Evolutionary conservation across 2,888 invertebrate species (phyloP).

Genomic region (Diadromus collaris): DNA sequence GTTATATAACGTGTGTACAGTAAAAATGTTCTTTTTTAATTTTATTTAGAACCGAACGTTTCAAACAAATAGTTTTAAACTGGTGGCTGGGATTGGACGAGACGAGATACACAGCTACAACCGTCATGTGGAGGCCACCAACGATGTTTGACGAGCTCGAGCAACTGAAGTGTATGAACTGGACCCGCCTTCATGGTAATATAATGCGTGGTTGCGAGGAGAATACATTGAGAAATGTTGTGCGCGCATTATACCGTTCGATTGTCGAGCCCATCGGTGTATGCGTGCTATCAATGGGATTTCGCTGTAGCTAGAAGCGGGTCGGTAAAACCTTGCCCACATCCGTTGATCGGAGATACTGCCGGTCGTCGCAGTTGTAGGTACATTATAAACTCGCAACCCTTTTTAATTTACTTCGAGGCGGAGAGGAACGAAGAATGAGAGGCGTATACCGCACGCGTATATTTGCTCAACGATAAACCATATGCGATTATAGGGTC

Average conservation of each 20-base stretch:
- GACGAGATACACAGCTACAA: background rate
- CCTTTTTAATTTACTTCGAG: constrained; percentile 64
- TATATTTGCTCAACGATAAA: constrained; percentile 60
- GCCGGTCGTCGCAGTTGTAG: constrained; percentile 58
- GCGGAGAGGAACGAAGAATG: constrained; percentile 40
- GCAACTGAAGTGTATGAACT: constrained; percentile 29
- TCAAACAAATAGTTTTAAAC: background rate
- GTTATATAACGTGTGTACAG: background rate
- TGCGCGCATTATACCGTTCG: background rate
- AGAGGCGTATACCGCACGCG: constrained; percentile 51
- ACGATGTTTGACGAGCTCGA: constrained; percentile 27
- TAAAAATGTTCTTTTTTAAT: background rate
- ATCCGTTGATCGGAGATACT: constrained; percentile 54
- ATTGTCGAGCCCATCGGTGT: background rate
- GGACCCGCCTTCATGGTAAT: constrained; percentile 48
- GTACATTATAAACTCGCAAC: constrained; percentile 61
- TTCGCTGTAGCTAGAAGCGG: constrained; percentile 48
- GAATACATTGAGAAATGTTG: constrained; percentile 36
- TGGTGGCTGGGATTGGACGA: background rate
- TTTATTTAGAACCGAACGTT: background rate
- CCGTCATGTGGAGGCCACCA: constrained; percentile 39
- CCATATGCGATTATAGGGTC: constrained; percentile 58
- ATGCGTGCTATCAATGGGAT: constrained; percentile 21
- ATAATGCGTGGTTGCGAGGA: background rate
- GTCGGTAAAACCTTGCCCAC: constrained; percentile 54